Evolutionary conservation across 1,140 invertebrate species (phyloP).

Genomic region (Drosophila persimilis): DNA sequence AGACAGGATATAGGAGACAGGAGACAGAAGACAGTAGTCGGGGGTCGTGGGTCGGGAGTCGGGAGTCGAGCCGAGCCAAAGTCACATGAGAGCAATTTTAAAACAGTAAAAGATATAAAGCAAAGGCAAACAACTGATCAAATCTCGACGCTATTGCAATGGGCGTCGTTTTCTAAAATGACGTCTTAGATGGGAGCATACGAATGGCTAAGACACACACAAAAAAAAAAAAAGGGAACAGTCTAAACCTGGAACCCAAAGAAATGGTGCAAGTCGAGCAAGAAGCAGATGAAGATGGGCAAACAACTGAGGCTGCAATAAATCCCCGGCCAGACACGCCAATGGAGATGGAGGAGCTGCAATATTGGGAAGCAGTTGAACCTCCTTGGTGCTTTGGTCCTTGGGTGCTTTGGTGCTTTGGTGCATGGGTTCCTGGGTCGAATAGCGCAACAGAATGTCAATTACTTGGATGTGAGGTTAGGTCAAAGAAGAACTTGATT

Average conservation of each 20-base stretch:
- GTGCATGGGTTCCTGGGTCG: slow-evolving; percentile 9
- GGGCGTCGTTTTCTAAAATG: slow-evolving; percentile 50
- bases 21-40: background rate
- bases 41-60: background rate
- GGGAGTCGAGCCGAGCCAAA: slow-evolving; percentile 42
- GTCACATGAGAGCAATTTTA: slow-evolving; percentile 60
- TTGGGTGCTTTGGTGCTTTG: slow-evolving; percentile 8
- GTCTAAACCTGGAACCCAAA: slow-evolving; percentile 10
- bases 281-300: slow-evolving; percentile 38
- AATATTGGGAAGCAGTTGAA: slow-evolving; percentile 36
- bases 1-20: background rate
- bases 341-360: slow-evolving; percentile 35
- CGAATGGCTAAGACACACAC: slow-evolving; percentile 18
- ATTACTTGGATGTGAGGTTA: slow-evolving; percentile 57
- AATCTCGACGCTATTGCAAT: slow-evolving; percentile 56
- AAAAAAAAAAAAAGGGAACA: slow-evolving; percentile 36
- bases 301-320: slow-evolving; percentile 60
- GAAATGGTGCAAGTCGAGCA: slow-evolving; percentile 16
- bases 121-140: slow-evolving; percentile 61
- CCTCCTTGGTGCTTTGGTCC: slow-evolving; percentile 17
- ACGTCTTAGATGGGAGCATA: slow-evolving; percentile 39
- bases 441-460: slow-evolving; percentile 63
- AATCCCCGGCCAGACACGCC: slow-evolving; percentile 42
- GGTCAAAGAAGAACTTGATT: slow-evolving; percentile 47
- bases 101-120: slow-evolving; percentile 59